A percentile compares a stretch with the other conserved stretches of the same genome.
Conservation (phyloP, 2,888 invertebrate species). For the Drosophila anomelani region DNA sequence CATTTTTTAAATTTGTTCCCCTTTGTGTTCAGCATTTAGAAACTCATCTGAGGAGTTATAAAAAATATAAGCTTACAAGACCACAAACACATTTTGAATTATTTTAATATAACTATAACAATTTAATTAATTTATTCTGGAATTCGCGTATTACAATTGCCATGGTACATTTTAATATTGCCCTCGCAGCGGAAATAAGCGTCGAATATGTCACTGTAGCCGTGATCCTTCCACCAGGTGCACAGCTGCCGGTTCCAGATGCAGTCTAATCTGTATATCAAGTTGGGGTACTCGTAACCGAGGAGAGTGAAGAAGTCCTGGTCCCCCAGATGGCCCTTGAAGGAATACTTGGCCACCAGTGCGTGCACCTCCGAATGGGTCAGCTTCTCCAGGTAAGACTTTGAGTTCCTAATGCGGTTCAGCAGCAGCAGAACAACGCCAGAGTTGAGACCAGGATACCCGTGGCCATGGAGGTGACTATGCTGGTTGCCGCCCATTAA, state of each 20-base stretch:
- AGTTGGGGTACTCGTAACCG: conserved; percentile 88
- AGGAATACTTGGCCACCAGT: conserved; percentile 87
- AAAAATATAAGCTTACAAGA: background rate
- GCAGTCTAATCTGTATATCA: conserved; percentile 91
- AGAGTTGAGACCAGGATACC: conserved; percentile 92
- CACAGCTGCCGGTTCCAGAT: conserved; percentile 93
- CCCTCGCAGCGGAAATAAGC: conserved; percentile 89
- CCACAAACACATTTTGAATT: background rate
- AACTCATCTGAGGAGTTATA: background rate
- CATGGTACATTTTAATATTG: conserved; percentile 89
- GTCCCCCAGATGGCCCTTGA: conserved; percentile 91
- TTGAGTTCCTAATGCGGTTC: conserved; percentile 88
- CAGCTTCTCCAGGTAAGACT: conserved; percentile 87
- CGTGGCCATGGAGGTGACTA: conserved; percentile 80
- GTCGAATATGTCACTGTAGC: conserved; percentile 90
- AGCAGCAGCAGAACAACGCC: conserved; percentile 91
- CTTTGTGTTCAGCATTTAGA: background rate
- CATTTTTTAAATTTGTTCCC: background rate
- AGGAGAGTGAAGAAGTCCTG: conserved; percentile 92
- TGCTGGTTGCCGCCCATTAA: conserved; percentile 24
- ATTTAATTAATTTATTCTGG: conserved; percentile 83
- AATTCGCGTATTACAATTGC: conserved; percentile 90
- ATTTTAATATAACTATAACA: conserved; percentile 43
- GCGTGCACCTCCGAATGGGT: conserved; percentile 86
- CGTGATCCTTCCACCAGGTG: conserved; percentile 92